phyloP scores from a whole-genome alignment of 2,888 invertebrate species.

The Hirtodrosophila trivittata region DNA sequence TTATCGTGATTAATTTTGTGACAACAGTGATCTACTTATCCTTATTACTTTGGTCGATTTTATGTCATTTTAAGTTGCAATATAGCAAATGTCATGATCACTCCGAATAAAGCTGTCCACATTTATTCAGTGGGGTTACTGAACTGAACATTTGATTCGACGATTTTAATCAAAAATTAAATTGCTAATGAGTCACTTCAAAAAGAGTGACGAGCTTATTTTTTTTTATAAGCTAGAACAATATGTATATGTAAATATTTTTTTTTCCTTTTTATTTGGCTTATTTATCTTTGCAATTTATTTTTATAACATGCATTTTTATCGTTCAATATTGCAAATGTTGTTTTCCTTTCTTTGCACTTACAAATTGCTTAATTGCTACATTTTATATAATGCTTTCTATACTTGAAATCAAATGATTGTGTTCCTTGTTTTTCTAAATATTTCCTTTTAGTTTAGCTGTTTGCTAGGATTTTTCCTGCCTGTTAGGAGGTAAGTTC shows the following conservation, averaged over 20 bases:
- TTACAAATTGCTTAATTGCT: slow-evolving; percentile 68
- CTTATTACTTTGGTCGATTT: not conserved
- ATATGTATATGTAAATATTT: not conserved
- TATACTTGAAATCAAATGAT: slow-evolving; percentile 67
- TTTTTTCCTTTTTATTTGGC: slow-evolving; percentile 66
- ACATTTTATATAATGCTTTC: slow-evolving; percentile 49
- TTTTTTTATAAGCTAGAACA: not conserved
- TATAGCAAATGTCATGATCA: no score
- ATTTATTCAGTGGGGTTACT: no score
- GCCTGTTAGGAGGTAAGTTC: slow-evolving; percentile 25
- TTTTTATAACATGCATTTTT: slow-evolving; percentile 60
- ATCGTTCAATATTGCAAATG: slow-evolving; percentile 62
- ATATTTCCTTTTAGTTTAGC: slow-evolving; percentile 25
- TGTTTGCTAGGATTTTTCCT: slow-evolving; percentile 42
- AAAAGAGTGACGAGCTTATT: no score
- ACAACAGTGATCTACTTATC: not conserved
- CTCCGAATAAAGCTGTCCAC: no score
- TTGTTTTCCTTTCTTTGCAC: slow-evolving; percentile 47
- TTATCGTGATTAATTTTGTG: no score
- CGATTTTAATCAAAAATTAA: no score
- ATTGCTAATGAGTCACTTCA: no score
- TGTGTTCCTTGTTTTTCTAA: slow-evolving; percentile 34
- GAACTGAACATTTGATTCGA: no score
- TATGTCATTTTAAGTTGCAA: no score
- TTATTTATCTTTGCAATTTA: slow-evolving; percentile 70